Conservation (phyloP, 2,113 vertebrate species). For the Platichthys stellatus region DNA sequence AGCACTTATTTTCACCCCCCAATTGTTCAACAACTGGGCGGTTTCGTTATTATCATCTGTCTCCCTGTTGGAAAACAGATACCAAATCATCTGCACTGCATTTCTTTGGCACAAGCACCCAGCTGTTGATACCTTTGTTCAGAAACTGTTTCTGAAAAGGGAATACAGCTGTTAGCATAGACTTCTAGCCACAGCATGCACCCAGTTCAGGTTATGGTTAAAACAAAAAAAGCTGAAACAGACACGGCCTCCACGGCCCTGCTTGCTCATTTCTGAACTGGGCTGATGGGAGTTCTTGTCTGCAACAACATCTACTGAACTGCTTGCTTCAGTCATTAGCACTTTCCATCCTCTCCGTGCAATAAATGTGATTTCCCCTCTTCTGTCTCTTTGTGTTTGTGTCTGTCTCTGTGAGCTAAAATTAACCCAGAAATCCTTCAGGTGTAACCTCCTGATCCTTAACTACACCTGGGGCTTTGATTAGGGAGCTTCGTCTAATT, state of each 20-base stretch:
- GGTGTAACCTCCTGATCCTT: conserved; percentile 20
- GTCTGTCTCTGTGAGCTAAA: neutral
- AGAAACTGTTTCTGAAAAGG: neutral
- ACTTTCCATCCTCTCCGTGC: conserved; percentile 5
- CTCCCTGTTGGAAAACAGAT: conserved; percentile 35
- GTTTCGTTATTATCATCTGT: conserved; percentile 40
- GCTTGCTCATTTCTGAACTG: conserved; percentile 20
- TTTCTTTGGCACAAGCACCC: neutral
- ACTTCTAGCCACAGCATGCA: conserved; percentile 3
- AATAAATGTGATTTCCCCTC: too few species aligned
- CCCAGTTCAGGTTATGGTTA: neutral
- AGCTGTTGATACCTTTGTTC: neutral
- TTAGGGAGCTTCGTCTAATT: conserved; percentile 13
- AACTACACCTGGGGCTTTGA: conserved; percentile 3
- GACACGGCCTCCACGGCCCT: conserved; percentile 8
- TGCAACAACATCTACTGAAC: neutral
- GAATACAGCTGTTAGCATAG: conserved; percentile 8
- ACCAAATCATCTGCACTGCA: conserved; percentile 11
- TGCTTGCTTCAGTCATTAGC: neutral
- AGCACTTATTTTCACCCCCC: conserved; percentile 38
- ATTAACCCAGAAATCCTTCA: conserved; percentile 10
- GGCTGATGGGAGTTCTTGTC: neutral
- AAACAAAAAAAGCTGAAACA: neutral
- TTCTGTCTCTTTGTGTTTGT: neutral
- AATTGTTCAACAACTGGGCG: conserved; percentile 40